phyloP scores from a whole-genome alignment of 2,797 vertebrate species.

The Hephaestus fuliginosus region DNA sequence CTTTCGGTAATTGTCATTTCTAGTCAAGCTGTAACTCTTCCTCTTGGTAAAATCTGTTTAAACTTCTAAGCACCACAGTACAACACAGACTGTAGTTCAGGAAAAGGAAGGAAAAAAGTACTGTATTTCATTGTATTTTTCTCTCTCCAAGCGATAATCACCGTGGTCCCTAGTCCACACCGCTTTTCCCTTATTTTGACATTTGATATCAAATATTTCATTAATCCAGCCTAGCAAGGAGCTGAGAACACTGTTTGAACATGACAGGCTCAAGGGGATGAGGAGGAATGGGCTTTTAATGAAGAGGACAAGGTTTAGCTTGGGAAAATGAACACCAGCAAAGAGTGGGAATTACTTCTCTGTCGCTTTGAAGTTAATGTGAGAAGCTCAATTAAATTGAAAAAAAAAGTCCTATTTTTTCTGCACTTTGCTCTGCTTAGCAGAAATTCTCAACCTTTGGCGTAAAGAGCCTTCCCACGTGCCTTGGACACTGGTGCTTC shows the following conservation, averaged over 20 bases:
- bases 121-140: constrained; percentile 44
- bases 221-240: constrained; percentile 71
- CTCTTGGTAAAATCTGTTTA: constrained; percentile 5
- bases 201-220: constrained; percentile 72
- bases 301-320: constrained; percentile 77
- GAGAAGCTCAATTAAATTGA: constrained; percentile 74
- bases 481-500: constrained; percentile 1
- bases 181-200: constrained; percentile 71
- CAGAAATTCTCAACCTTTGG: constrained; percentile 60
- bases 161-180: constrained; percentile 42
- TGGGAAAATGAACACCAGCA: constrained; percentile 68
- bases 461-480: constrained; percentile 10
- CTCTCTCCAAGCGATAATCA: constrained; percentile 50
- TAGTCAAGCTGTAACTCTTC: constrained; percentile 6
- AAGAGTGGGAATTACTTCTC: constrained; percentile 73
- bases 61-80: constrained; percentile 6
- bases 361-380: constrained; percentile 81
- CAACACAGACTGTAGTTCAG: background rate
- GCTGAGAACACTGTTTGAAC: constrained; percentile 73
- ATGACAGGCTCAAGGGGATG: constrained; percentile 71
- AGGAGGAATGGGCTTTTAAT: constrained; percentile 75
- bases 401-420: constrained; percentile 10
- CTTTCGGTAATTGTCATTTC: constrained; percentile 8
- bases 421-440: constrained; percentile 53
- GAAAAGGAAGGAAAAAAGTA: background rate